Base-by-base conservation (phyloP, 2,113 vertebrate species). In the Oplegnathus fasciatus region DNA sequence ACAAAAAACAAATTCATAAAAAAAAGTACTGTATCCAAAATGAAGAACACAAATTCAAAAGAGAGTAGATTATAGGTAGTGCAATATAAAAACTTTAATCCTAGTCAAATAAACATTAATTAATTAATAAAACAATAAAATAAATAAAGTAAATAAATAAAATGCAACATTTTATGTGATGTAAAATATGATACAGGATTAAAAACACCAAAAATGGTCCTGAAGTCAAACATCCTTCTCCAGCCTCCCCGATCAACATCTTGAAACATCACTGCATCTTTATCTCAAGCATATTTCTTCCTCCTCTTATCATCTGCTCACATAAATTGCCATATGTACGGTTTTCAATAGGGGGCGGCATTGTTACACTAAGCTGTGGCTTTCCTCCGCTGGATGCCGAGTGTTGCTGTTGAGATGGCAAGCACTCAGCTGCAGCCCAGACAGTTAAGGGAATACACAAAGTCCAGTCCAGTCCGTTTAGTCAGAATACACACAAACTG, bases 281-380 rank as follows among this genome's bases (percentile, higher is more conserved):
- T 5, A 22, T 26, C 18, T 28, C 13, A 18, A 48, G 46, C 15
- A 48, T n/a, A 15, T 46, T 42, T 55, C 8, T 9, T 5, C 34
- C n/a, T 60, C 64, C n/a, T 28, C 48, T 15, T 22, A 15, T 15
- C 18, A 10, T 60, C 28, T 65, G 13, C 24, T 9, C 40, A 26
- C 13, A 55, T 3, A 10, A 6, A 9, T 2, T 71, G 44, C n/a
- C 50, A 14, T 52, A 9, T 4, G 4, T 22, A 9, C 0, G 1
- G 4, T 1, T 1, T 46, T 84, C 90, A 34, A 91, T 3, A 90
- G 92, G 89, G 86, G 89, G 80, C 82, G 87, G 50, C 89, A 82
- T 84, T 82, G 89, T 62, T 14, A 61, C 84, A 82, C 68, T 22
- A 0, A 69, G 37, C 34, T 18, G 2, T 4, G 7, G 10, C 28